Evolutionary conservation across 2,113 vertebrate species (phyloP).

Genomic region (Phyllopteryx taeniolatus): DNA sequence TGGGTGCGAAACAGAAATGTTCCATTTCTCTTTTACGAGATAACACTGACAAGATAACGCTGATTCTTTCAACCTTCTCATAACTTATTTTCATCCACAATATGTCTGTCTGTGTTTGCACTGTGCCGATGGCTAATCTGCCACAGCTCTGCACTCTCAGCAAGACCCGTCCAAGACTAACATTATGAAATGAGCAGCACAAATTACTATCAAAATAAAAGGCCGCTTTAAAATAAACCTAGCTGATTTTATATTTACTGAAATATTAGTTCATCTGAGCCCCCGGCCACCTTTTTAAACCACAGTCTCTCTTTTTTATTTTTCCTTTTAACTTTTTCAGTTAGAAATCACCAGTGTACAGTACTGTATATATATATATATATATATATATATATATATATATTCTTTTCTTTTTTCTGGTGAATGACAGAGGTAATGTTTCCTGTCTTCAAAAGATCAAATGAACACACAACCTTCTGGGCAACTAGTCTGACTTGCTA

Average conservation of each 20-base stretch:
- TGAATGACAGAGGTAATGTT: constrained; percentile 74
- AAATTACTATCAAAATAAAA: constrained; percentile 81
- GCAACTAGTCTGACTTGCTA: constrained; percentile 27
- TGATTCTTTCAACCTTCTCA: constrained; percentile 45
- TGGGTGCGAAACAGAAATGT: constrained; percentile 16
- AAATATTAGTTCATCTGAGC: constrained; percentile 77
- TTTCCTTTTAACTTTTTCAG: constrained; percentile 37
- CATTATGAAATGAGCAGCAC: constrained; percentile 77
- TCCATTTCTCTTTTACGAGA: constrained; percentile 38
- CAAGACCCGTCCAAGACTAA: constrained; percentile 75
- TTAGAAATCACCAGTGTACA: constrained; percentile 62
- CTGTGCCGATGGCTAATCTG: constrained; percentile 74
- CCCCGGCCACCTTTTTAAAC: constrained; percentile 50
- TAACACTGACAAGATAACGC: constrained; percentile 24
- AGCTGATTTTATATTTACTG: constrained; percentile 79
- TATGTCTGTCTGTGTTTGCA: constrained; percentile 69
- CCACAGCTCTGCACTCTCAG: constrained; percentile 64
- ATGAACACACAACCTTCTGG: constrained; percentile 29
- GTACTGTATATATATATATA: neutral
- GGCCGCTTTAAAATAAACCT: constrained; percentile 79
- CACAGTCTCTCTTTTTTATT: constrained; percentile 31
- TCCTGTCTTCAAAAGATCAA: constrained; percentile 67
- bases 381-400: too few species aligned
- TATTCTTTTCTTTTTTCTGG: constrained; percentile 51
- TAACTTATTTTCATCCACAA: constrained; percentile 59